phyloP scores from a whole-genome alignment of 2,888 invertebrate genomes.

The Tenthredo amoena region DNA sequence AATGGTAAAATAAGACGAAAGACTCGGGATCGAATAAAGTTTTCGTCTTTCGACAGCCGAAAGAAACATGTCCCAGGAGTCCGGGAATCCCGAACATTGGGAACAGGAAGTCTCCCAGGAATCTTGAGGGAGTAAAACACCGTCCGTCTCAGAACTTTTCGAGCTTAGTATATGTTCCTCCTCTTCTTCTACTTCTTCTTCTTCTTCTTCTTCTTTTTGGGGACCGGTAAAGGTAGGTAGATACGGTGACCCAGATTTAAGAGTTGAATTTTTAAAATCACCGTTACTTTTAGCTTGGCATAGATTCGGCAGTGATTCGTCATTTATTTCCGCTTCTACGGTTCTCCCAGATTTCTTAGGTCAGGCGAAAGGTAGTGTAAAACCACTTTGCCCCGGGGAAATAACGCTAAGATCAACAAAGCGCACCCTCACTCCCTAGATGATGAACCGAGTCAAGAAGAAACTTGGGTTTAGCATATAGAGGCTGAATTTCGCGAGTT shows the following conservation, averaged over 20 bases:
- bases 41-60: conserved; percentile 42
- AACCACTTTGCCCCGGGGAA: conserved; percentile 42
- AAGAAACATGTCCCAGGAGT: conserved; percentile 45
- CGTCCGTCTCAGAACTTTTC: conserved; percentile 17
- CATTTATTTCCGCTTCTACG: conserved; percentile 2
- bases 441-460: conserved; percentile 22
- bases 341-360: not conserved
- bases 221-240: not conserved
- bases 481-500: not conserved
- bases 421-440: conserved; percentile 9
- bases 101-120: conserved; percentile 35
- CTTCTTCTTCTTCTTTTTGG: not conserved
- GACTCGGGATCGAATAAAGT: conserved; percentile 34
- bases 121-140: conserved; percentile 36
- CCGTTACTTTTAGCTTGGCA: not conserved
- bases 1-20: not conserved
- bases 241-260: conserved; percentile 33
- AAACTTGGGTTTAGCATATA: conserved; percentile 17
- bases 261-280: conserved; percentile 36
- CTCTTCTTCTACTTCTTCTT: too few relatives aligned
- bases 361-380: not conserved
- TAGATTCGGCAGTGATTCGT: conserved; percentile 9
- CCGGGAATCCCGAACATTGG: conserved; percentile 47
- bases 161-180: not conserved
- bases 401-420: conserved; percentile 43